Evolutionary conservation across 2,888 invertebrate species (phyloP), one percentile per base, ranked within the genome.

Genomic region (Drosophila picticornis): DNA sequence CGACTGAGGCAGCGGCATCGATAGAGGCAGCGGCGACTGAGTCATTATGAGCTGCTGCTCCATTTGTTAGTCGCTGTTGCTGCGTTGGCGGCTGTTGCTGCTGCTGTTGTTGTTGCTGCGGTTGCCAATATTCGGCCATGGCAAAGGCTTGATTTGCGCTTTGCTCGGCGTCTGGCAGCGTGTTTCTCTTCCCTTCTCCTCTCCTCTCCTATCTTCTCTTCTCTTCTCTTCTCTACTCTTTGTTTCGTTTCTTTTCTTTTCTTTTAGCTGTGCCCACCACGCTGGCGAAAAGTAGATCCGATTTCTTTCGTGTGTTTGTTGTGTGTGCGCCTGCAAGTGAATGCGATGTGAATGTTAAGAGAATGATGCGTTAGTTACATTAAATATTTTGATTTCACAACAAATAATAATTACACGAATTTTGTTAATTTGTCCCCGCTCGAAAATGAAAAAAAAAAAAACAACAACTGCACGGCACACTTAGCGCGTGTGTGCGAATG

Each of bases 41-140:
- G 22, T 74, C 59, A 62, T 70, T 56, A 36, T 29, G 32, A 19
- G 34, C 32, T 6, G 67, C 34, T 9, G 59, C 53, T 31, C 72
- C 68, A 34, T 78, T 81, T 29, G 69, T 48, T 38, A 63, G 46
- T 57, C 46, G 53, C 51, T 27, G 57, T 29, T 51, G 59, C 59
- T 25, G 57, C 27, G 59, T 16, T 25, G 34, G 63, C 51, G 53
- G 65, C 27, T 19, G 57, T 34, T 27, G 52, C 19, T 56, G 53
- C 53, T 59, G 66, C 46, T 74, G 66, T 50, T 74, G 61, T 27
- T 50, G 66, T 32, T 58, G 60, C 16, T 66, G 76, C 36, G 72
- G 73, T 29, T 74, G 83, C 87, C 83, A 83, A 68, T 86, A 88
- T 50, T 90, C 87, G 36, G 82, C 84, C 91, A 84, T 88, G 55